phyloP scores from a whole-genome alignment of 2,797 vertebrate genomes.

The Rhadinocentrus ornatus region DNA sequence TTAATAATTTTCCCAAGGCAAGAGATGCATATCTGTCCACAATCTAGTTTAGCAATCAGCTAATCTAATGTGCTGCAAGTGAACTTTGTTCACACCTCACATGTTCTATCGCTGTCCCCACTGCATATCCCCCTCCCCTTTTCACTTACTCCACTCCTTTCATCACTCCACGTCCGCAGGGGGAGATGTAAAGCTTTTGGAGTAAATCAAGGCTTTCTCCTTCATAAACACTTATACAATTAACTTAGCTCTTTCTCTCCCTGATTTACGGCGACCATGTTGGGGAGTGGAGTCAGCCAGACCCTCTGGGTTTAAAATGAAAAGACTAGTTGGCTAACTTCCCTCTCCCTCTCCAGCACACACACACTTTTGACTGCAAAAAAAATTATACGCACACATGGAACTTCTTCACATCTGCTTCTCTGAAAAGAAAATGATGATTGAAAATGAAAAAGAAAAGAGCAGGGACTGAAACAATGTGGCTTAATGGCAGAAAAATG shows the following conservation, averaged over 20 bases:
- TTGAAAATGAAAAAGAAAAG: conserved; percentile 53
- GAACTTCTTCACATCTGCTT: conserved; percentile 67
- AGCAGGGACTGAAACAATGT: conserved; percentile 59
- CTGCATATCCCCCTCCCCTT: conserved; percentile 25
- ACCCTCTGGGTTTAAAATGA: conserved; percentile 68
- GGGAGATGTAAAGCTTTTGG: conserved; percentile 71
- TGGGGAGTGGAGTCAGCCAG: conserved; percentile 66
- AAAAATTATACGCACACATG: conserved; percentile 26
- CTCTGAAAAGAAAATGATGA: conserved; percentile 62
- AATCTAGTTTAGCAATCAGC: conserved; percentile 70
- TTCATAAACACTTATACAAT: conserved; percentile 76
- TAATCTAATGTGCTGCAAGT: conserved; percentile 67
- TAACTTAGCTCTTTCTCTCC: conserved; percentile 69
- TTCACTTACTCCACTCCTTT: conserved; percentile 53
- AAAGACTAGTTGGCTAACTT: conserved; percentile 59
- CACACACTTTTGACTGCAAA: conserved; percentile 24
- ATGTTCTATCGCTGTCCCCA: conserved; percentile 57
- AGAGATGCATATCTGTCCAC: conserved; percentile 68
- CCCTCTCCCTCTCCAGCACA: conserved; percentile 26
- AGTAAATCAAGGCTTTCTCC: conserved; percentile 75
- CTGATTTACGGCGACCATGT: conserved; percentile 72
- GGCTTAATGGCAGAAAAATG: conserved; percentile 42
- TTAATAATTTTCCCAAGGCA: conserved; percentile 61
- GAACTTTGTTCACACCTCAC: conserved; percentile 65
- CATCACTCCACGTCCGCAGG: conserved; percentile 68